Conservation (phyloP, 2,888 invertebrate species). For the Lordiphosa andalusiaca region DNA sequence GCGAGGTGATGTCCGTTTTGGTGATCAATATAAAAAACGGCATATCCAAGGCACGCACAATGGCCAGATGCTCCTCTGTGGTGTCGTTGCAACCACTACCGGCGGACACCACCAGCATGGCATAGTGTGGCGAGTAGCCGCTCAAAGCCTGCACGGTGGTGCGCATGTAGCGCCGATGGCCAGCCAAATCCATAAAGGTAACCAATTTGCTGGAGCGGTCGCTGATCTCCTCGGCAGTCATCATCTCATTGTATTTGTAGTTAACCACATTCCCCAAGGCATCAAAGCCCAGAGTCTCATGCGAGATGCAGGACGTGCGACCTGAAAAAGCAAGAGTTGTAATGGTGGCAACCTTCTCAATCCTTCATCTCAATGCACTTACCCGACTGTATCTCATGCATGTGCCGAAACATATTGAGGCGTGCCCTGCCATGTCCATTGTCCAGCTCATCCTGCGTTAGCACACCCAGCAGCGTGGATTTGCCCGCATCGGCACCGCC, state of each 20-base stretch:
- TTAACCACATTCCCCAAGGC: conserved; percentile 91
- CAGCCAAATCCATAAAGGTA: conserved; percentile 97
- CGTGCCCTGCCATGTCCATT: conserved; percentile 97
- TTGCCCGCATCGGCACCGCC: conserved; percentile 99
- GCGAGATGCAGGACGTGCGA: conserved; percentile 96
- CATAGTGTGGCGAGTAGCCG: conserved; percentile 95
- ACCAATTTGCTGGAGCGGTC: conserved; percentile 95
- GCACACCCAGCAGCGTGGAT: conserved; percentile 95
- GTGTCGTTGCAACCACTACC: conserved; percentile 90
- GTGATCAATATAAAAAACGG: conserved; percentile 97
- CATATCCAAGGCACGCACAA: conserved; percentile 89
- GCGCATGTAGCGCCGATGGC: conserved; percentile 96
- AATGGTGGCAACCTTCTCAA: too few species aligned
- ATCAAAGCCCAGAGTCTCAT: conserved; percentile 98
- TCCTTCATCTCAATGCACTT: not conserved
- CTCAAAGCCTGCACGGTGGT: conserved; percentile 97
- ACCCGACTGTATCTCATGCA: conserved; percentile 94
- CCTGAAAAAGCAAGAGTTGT: conserved; percentile 81
- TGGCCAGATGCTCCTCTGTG: conserved; percentile 94
- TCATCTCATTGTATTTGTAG: conserved; percentile 92
- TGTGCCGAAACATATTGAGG: conserved; percentile 95
- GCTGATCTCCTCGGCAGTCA: conserved; percentile 96
- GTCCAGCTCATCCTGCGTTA: conserved; percentile 97
- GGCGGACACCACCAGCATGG: conserved; percentile 91
- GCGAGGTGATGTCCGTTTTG: conserved; percentile 92